These are phyloP conservation scores for Hypocryptadius cinnamomeus DNA, from an alignment of 2,113 vertebrate genomes.

Conservation along the genomic window DNA sequence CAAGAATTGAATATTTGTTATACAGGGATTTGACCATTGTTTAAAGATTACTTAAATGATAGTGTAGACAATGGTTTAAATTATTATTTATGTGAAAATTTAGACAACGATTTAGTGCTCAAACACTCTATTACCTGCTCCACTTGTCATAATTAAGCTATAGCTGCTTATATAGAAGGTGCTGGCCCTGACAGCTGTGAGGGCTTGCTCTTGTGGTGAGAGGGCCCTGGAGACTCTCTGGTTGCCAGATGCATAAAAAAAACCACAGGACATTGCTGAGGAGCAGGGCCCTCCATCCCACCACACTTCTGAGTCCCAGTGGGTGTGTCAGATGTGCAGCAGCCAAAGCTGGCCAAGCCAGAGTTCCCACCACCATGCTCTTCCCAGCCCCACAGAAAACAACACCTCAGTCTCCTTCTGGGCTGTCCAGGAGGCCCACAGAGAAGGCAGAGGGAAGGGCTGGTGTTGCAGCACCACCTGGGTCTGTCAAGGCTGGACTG, in stretches of 20 bases:
- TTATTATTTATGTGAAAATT: neutral
- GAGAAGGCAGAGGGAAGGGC: neutral
- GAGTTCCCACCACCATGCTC: neutral
- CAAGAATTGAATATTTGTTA: neutral
- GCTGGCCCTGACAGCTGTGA: neutral
- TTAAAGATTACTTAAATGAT: neutral
- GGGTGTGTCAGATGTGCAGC: neutral
- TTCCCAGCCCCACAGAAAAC: neutral
- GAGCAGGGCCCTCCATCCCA: neutral
- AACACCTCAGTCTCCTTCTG: neutral
- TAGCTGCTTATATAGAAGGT: neutral
- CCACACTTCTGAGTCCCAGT: neutral
- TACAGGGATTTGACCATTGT: neutral
- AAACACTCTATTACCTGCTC: neutral
- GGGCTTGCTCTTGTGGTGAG: neutral
- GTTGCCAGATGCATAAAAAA: neutral
- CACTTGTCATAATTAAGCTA: neutral
- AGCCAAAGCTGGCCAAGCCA: neutral
- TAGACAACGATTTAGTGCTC: neutral
- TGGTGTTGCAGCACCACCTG: neutral
- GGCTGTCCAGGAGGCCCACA: neutral
- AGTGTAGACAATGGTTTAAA: neutral
- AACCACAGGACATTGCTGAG: neutral
- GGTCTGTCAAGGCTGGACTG: neutral
- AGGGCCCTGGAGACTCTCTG: neutral